These are phyloP conservation scores for Gavia stellata DNA, from an alignment of 2,113 vertebrate genomes.

Conservation along the genomic window DNA sequence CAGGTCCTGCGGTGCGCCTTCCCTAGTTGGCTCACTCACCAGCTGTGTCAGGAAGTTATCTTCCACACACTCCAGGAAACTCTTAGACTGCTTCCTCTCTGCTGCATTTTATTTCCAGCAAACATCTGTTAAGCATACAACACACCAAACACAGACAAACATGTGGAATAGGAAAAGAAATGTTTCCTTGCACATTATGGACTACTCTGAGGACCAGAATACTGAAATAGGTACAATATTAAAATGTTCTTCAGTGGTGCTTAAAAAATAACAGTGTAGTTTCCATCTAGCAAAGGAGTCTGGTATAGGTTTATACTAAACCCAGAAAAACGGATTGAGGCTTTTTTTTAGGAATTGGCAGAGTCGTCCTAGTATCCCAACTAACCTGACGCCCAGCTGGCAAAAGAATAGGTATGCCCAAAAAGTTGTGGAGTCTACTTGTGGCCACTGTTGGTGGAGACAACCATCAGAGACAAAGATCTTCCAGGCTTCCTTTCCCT, in stretches of 20 bases:
- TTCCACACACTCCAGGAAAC: too few species aligned
- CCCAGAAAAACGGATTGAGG: not conserved
- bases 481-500: not conserved
- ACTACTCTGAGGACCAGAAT: not conserved
- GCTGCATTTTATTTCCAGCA: too few species aligned
- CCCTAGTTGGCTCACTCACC: too few species aligned
- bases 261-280: not conserved
- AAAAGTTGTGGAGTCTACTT: not conserved
- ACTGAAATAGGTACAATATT: not conserved
- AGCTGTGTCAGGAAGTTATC: too few species aligned
- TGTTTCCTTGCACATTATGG: not conserved
- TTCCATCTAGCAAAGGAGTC: not conserved
- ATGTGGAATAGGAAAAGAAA: not conserved
- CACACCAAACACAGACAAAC: not conserved
- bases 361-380: not conserved
- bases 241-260: not conserved
- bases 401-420: not conserved
- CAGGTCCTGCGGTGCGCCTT: too few species aligned
- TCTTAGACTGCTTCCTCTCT: too few species aligned
- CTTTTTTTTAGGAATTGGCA: not conserved
- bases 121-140: too few species aligned
- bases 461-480: not conserved
- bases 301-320: not conserved
- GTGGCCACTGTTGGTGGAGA: not conserved
- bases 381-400: not conserved